A percentile compares a stretch with the other conserved stretches of the same genome.
Evolutionary conservation across 2,797 vertebrate species (phyloP).

Genomic region (Fistularia commersonii): DNA sequence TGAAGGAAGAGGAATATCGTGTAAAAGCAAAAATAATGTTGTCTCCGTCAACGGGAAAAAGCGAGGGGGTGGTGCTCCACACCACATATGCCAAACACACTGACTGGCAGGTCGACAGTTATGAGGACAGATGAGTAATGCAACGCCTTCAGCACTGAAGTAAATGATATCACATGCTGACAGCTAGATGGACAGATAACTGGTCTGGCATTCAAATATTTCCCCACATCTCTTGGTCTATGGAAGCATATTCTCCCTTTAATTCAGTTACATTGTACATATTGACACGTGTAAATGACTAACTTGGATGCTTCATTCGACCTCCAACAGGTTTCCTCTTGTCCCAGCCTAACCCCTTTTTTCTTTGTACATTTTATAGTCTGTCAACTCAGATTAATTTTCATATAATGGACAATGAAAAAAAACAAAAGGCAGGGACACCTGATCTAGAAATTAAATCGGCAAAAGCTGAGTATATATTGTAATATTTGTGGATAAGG

Average conservation of each 20-base stretch:
- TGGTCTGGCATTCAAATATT: constrained; percentile 57
- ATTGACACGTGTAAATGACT: constrained; percentile 11
- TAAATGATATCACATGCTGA: constrained; percentile 68
- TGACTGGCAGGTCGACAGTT: constrained; percentile 65
- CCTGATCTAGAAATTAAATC: no score
- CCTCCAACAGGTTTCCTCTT: constrained; percentile 39
- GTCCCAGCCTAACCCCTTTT: constrained; percentile 1
- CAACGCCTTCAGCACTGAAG: constrained; percentile 57
- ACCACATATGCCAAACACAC: constrained; percentile 46
- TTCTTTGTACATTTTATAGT: no score
- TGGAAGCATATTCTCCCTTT: constrained; percentile 5
- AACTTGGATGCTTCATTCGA: constrained; percentile 31
- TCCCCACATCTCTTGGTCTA: constrained; percentile 35
- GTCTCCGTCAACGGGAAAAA: constrained; percentile 34
- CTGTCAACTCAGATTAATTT: no score
- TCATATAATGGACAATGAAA: no score
- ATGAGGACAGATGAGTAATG: constrained; percentile 71
- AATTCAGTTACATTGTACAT: not conserved
- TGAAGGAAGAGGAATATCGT: constrained; percentile 16
- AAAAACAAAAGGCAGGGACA: no score
- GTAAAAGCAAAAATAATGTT: constrained; percentile 26
- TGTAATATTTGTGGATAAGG: no score
- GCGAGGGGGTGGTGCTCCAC: constrained; percentile 42
- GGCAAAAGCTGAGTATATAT: no score
- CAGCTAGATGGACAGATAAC: constrained; percentile 63